Conservation (phyloP, 2,888 invertebrate genomes). For the Macrophya alboannulata region DNA sequence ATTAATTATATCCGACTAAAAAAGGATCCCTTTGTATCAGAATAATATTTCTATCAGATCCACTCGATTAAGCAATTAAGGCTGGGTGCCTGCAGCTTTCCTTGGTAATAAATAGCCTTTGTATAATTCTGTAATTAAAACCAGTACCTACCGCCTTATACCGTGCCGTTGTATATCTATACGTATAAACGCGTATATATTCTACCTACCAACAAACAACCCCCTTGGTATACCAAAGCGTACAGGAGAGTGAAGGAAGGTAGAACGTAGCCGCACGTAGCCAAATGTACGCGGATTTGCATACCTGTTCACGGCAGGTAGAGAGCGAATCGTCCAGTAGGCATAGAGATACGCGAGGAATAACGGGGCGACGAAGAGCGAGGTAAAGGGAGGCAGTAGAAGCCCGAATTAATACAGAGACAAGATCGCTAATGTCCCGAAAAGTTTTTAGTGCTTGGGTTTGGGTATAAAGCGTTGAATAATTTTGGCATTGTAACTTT, state of each 20-base stretch:
- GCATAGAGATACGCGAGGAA: neutral
- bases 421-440: slow-evolving; percentile 74
- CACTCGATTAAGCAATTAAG: slow-evolving; percentile 70
- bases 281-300: slow-evolving; percentile 66
- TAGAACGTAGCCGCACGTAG: neutral
- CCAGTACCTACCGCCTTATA: slow-evolving; percentile 54
- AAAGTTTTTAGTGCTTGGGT: slow-evolving; percentile 68
- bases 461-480: slow-evolving; percentile 64
- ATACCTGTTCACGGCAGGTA: slow-evolving; percentile 72
- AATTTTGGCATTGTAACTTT: slow-evolving; percentile 60
- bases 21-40: slow-evolving; percentile 62
- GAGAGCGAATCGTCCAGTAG: slow-evolving; percentile 43
- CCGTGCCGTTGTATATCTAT: neutral
- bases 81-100: slow-evolving; percentile 56
- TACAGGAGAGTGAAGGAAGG: slow-evolving; percentile 4
- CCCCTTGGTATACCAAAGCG: neutral
- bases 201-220: slow-evolving; percentile 17
- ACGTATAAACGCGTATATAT: slow-evolving; percentile 11
- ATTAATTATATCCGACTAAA: slow-evolving; percentile 66
- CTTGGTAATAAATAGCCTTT: slow-evolving; percentile 57
- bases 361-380: neutral
- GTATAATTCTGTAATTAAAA: slow-evolving; percentile 67
- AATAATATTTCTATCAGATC: slow-evolving; percentile 65
- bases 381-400: neutral
- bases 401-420: slow-evolving; percentile 64